These are phyloP conservation scores for Palythoa caribaeorum DNA, from an alignment of 92 coral and sea anemone genomes.

Conservation along the genomic window DNA sequence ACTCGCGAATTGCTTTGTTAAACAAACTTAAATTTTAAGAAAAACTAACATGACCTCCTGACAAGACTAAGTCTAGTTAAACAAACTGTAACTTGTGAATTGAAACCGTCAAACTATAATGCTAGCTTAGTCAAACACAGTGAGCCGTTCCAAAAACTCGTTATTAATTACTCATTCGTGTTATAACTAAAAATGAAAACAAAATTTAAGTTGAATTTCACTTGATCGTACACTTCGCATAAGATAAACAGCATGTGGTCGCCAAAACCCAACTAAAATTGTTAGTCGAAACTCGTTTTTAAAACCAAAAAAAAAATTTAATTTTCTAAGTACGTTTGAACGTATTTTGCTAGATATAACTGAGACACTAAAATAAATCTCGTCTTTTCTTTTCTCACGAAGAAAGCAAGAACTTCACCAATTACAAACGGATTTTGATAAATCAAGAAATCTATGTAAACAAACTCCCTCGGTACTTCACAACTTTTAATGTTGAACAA, in stretches of 20 bases:
- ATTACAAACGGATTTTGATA: conserved; percentile 18
- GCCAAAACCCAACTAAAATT: neutral
- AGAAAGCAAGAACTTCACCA: neutral
- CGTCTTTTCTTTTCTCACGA: neutral
- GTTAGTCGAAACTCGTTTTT: neutral
- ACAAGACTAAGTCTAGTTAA: neutral
- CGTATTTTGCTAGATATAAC: neutral
- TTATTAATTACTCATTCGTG: conserved; percentile 17
- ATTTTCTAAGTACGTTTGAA: neutral
- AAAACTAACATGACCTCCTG: conserved; percentile 30
- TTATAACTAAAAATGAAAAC: conserved; percentile 28
- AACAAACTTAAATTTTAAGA: conserved; percentile 13
- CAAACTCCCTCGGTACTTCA: neutral
- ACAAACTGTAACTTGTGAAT: neutral
- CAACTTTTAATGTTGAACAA: neutral
- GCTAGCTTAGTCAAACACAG: neutral
- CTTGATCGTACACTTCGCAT: conserved; percentile 1
- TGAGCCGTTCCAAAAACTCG: neutral
- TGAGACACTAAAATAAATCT: neutral
- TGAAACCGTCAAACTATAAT: neutral
- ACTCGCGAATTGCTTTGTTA: conserved; percentile 32
- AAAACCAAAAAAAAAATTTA: neutral
- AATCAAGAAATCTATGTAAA: conserved; percentile 28
- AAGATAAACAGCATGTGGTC: conserved; percentile 25
- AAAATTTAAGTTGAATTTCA: neutral